Conservation (phyloP, 2,888 invertebrate genomes). For the Ichneumoninae sp. region DNA sequence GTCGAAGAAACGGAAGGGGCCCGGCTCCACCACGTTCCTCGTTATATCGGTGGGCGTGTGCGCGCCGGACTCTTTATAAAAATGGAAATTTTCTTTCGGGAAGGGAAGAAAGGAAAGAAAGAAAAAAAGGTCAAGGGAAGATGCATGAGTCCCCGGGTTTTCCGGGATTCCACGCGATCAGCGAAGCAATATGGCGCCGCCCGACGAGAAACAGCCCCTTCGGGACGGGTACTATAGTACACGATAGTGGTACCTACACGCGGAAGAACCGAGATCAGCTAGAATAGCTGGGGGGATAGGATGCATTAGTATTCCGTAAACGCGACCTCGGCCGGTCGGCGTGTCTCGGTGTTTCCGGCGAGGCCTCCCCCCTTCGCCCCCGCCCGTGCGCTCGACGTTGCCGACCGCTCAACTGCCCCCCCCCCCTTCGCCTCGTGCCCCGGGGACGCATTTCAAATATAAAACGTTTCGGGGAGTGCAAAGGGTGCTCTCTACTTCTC, state of each 20-base stretch:
- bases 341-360: constrained; percentile 76
- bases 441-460: constrained; percentile 69
- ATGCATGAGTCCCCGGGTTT: constrained; percentile 65
- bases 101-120: constrained; percentile 17
- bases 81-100: constrained; percentile 66
- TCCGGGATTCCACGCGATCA: constrained; percentile 72
- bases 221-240: constrained; percentile 67
- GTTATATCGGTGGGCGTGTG: constrained; percentile 60
- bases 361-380: constrained; percentile 60
- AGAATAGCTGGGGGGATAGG: constrained; percentile 64
- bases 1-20: constrained; percentile 14
- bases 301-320: constrained; percentile 78
- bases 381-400: constrained; percentile 34
- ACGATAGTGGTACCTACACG: constrained; percentile 54
- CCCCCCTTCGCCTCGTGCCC: constrained; percentile 47
- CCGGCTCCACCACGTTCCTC: constrained; percentile 56
- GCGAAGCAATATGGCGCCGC: constrained; percentile 73
- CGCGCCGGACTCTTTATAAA: constrained; percentile 65
- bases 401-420: constrained; percentile 49
- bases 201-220: constrained; percentile 73
- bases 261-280: constrained; percentile 56
- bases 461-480: constrained; percentile 62
- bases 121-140: constrained; percentile 53
- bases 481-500: constrained; percentile 23
- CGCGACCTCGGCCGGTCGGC: constrained; percentile 68